Evolutionary conservation across 2,888 invertebrate species (phyloP).

Genomic region (Schrankia costaestrigalis): DNA sequence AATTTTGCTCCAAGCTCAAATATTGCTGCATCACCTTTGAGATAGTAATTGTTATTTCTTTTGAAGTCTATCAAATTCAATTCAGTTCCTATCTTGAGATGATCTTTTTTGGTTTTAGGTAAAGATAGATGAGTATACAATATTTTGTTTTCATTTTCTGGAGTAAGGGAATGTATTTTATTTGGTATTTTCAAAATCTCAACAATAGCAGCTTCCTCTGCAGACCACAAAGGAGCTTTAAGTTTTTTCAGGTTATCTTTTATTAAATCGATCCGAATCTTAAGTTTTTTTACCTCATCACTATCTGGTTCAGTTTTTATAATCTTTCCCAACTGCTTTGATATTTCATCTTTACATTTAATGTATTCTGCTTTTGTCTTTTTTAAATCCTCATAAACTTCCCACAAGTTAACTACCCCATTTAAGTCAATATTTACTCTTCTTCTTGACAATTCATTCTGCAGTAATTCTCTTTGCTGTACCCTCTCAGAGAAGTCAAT

Average conservation of each 20-base stretch:
- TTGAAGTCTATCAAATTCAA: slow-evolving; percentile 79
- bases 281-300: slow-evolving; percentile 73
- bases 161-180: slow-evolving; percentile 82
- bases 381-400: slow-evolving; percentile 80
- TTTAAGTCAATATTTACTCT: slow-evolving; percentile 76
- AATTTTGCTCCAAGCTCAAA: slow-evolving; percentile 84
- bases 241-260: slow-evolving; percentile 84
- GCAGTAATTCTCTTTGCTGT: slow-evolving; percentile 66
- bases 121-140: slow-evolving; percentile 43
- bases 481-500: slow-evolving; percentile 83
- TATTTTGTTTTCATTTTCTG: slow-evolving; percentile 58
- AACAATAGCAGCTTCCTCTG: slow-evolving; percentile 85
- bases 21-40: slow-evolving; percentile 84
- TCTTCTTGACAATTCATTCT: slow-evolving; percentile 79
- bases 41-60: slow-evolving; percentile 81
- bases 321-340: slow-evolving; percentile 69
- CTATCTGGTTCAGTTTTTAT: slow-evolving; percentile 53
- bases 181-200: slow-evolving; percentile 86
- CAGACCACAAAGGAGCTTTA: slow-evolving; percentile 83
- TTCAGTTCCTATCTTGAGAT: slow-evolving; percentile 78
- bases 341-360: slow-evolving; percentile 70
- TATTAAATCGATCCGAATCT: slow-evolving; percentile 76
- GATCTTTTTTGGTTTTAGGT: slow-evolving; percentile 63
- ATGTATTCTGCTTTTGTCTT: slow-evolving; percentile 76
- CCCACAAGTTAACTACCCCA: slow-evolving; percentile 81